phyloP scores from a whole-genome alignment of 2,888 invertebrate species.

The Drosophila nigricruria region DNA sequence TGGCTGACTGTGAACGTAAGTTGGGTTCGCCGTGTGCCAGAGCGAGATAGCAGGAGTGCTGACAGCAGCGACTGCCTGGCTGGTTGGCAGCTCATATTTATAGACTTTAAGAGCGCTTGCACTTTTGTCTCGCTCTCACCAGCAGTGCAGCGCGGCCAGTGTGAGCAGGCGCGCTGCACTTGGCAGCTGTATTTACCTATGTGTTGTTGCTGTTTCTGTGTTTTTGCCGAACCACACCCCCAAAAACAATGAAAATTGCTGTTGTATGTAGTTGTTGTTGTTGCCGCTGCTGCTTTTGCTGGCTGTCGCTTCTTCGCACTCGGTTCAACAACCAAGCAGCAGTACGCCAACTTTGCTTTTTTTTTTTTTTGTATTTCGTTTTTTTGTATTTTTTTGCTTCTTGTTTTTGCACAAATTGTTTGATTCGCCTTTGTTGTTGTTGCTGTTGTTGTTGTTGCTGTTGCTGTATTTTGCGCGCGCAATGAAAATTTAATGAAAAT shows the following conservation, averaged over 20 bases:
- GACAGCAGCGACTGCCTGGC: conserved; percentile 38
- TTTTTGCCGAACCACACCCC: conserved; percentile 70
- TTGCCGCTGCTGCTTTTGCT: conserved; percentile 15
- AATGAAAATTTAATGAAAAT: conserved; percentile 80
- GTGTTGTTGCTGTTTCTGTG: conserved; percentile 66
- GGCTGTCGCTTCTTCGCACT: conserved; percentile 55
- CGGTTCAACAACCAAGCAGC: conserved; percentile 60
- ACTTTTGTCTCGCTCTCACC: conserved; percentile 31
- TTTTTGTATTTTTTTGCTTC: conserved; percentile 16
- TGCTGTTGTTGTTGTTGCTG: conserved; percentile 37
- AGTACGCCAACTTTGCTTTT: conserved; percentile 48
- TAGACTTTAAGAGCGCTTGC: conserved; percentile 17
- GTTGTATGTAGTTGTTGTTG: conserved; percentile 16
- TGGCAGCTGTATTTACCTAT: conserved; percentile 75
- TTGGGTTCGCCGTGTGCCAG: neutral
- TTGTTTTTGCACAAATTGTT: conserved; percentile 57
- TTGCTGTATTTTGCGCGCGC: conserved; percentile 68
- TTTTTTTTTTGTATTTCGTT: conserved; percentile 25
- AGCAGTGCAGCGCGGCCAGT: conserved; percentile 5
- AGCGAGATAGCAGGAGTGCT: conserved; percentile 30
- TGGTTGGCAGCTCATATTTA: conserved; percentile 41
- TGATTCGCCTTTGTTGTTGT: conserved; percentile 46
- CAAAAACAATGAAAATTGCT: conserved; percentile 52
- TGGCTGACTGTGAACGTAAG: conserved; percentile 56
- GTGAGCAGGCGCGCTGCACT: conserved; percentile 48